phyloP scores from a whole-genome alignment of 2,797 vertebrate species.

The Huso huso region DNA sequence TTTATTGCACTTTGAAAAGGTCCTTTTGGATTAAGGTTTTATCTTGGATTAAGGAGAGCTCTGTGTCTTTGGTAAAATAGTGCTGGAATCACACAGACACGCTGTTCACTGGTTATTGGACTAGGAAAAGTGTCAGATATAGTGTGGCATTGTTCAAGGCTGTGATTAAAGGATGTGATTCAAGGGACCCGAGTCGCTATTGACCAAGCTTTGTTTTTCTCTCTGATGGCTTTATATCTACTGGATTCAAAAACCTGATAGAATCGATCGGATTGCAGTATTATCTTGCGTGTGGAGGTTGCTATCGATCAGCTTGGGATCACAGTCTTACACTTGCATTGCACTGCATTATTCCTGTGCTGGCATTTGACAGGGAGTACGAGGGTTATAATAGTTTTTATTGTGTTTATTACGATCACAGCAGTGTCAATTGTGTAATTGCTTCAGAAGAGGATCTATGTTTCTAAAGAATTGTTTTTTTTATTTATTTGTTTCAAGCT shows the following conservation, averaged over 20 bases:
- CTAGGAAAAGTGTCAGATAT: constrained; percentile 41
- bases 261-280: constrained; percentile 61
- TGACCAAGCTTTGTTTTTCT: constrained; percentile 57
- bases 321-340: constrained; percentile 53
- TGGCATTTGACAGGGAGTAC: constrained; percentile 35
- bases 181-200: constrained; percentile 61
- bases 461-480: no score
- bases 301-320: constrained; percentile 47
- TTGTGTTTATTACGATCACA: constrained; percentile 29
- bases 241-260: constrained; percentile 48
- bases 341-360: constrained; percentile 53
- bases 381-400: constrained; percentile 10
- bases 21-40: no score
- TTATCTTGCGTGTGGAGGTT: constrained; percentile 44
- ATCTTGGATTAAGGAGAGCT: no score
- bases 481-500: no score
- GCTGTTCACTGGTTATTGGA: constrained; percentile 47
- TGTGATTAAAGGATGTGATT: constrained; percentile 64
- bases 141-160: constrained; percentile 45
- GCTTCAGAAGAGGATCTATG: no score
- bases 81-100: constrained; percentile 45
- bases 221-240: constrained; percentile 38
- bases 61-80: constrained; percentile 19
- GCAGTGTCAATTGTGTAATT: neutral
- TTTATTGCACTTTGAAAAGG: no score